These are phyloP conservation scores for Anthopleura xanthogrammica DNA, from an alignment of 92 coral and sea anemone genomes.

Conservation along the genomic window DNA sequence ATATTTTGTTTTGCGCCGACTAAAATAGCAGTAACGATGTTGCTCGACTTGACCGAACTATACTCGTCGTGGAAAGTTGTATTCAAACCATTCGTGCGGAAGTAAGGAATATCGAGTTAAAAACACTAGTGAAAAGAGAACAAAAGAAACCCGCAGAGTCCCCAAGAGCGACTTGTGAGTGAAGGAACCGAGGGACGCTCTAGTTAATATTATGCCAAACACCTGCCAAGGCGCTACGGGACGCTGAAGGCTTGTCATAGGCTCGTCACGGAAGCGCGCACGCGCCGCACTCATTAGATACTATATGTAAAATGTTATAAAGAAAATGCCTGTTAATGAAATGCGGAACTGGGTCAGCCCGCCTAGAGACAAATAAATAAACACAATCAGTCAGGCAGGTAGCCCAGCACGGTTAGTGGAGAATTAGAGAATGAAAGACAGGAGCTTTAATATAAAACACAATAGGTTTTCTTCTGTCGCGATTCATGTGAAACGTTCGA, in stretches of 20 bases:
- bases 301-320: neutral
- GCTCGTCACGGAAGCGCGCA: neutral
- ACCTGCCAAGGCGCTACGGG: neutral
- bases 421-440: neutral
- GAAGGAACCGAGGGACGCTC: neutral
- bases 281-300: neutral
- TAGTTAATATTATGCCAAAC: neutral
- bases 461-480: no score
- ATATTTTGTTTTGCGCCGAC: neutral
- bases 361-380: neutral
- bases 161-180: neutral
- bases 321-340: neutral
- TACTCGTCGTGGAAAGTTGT: neutral
- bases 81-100: neutral
- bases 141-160: neutral
- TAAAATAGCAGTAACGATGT: neutral
- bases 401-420: neutral
- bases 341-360: neutral
- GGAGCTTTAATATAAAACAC: neutral
- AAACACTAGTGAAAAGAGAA: neutral
- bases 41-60: no score
- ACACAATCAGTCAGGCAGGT: neutral
- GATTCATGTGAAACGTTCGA: no score
- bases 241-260: neutral
- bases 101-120: neutral